A percentile compares a stretch with the other conserved stretches of the same genome.
phyloP scores from a whole-genome alignment of 2,113 vertebrate genomes.

The Osmerus mordax region DNA sequence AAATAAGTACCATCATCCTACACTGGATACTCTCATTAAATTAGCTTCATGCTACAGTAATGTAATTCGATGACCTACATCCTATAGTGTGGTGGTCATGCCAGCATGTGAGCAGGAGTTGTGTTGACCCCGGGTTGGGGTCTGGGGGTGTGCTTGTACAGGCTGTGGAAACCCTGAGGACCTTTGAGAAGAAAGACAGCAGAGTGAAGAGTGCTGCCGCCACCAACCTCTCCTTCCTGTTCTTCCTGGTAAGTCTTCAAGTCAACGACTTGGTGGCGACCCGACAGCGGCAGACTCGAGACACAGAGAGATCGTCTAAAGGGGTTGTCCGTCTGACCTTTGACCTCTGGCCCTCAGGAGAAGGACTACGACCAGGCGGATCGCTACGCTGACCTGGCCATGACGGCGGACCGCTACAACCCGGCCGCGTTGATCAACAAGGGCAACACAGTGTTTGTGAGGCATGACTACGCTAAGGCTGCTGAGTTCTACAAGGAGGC shows the following conservation, averaged over 20 bases:
- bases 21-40: too few species aligned
- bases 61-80: too few species aligned
- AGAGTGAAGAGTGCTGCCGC: slow-evolving; percentile 95
- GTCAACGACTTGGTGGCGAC: too few species aligned
- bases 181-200: slow-evolving; percentile 95
- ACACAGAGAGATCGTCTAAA: too few species aligned
- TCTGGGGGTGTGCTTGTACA: slow-evolving; percentile 43
- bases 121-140: background rate
- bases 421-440: slow-evolving; percentile 94
- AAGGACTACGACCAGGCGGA: slow-evolving; percentile 89
- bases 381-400: slow-evolving; percentile 89
- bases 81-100: too few species aligned
- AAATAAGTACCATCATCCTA: too few species aligned
- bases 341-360: slow-evolving; percentile 68
- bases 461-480: slow-evolving; percentile 88
- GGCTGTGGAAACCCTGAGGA: slow-evolving; percentile 93
- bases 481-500: slow-evolving; percentile 95
- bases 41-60: too few species aligned
- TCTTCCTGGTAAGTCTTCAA: slow-evolving; percentile 82
- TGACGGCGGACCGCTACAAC: slow-evolving; percentile 92
- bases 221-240: slow-evolving; percentile 93
- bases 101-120: too few species aligned
- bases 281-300: too few species aligned
- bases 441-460: slow-evolving; percentile 88
- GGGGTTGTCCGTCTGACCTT: background rate